Conservation (phyloP, 2,888 invertebrate genomes). For the Phengaris alcon region DNA sequence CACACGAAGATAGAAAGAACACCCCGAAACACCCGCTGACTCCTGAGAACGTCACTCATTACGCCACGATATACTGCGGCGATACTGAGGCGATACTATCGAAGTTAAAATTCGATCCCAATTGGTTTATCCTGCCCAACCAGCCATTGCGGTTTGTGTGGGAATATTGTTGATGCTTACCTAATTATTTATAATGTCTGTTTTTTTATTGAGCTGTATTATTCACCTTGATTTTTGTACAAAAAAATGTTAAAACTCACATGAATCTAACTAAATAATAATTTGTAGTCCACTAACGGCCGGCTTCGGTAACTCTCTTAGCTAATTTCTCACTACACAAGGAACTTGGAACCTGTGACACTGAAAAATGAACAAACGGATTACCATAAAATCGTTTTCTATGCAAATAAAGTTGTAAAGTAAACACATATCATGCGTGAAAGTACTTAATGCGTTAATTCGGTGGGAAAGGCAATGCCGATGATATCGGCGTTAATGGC, state of each 20-base stretch:
- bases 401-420: neutral
- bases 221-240: too few relatives aligned
- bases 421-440: slow-evolving; percentile 27
- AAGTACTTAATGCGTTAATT: slow-evolving; percentile 46
- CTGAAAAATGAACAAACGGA: neutral
- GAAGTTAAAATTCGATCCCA: slow-evolving; percentile 57
- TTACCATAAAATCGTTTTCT: slow-evolving; percentile 13
- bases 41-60: slow-evolving; percentile 72
- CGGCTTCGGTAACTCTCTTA: too few relatives aligned
- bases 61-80: slow-evolving; percentile 47
- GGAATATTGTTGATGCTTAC: slow-evolving; percentile 42
- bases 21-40: slow-evolving; percentile 62
- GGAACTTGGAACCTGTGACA: neutral
- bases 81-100: slow-evolving; percentile 49
- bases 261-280: too few relatives aligned
- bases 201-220: too few relatives aligned
- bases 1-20: slow-evolving; percentile 68
- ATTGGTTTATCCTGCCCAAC: slow-evolving; percentile 55
- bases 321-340: too few relatives aligned
- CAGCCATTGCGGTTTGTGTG: slow-evolving; percentile 61
- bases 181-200: neutral
- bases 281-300: too few relatives aligned
- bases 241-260: too few relatives aligned
- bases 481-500: slow-evolving; percentile 74
- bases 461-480: slow-evolving; percentile 71